Conservation (phyloP, 2,888 invertebrate genomes). For the Fragum sueziense region DNA sequence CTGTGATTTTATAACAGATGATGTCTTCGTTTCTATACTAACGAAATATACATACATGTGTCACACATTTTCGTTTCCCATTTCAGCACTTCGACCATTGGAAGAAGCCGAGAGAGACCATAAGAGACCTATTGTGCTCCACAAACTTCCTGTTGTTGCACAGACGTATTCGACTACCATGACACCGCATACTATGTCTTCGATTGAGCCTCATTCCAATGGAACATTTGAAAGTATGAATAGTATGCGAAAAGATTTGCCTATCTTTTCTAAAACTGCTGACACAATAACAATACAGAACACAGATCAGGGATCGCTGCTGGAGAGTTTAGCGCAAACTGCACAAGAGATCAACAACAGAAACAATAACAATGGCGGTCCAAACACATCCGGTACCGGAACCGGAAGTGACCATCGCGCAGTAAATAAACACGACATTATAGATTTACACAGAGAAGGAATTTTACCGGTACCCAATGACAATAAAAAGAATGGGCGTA, state of each 20-base stretch:
- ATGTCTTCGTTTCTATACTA: too few relatives aligned
- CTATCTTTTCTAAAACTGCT: background rate
- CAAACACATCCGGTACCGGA: background rate
- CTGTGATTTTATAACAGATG: too few relatives aligned
- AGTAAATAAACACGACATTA: conserved; percentile 31
- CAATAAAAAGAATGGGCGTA: background rate
- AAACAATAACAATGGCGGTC: background rate
- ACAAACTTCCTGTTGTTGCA: conserved; percentile 45
- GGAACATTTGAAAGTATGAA: conserved; percentile 1
- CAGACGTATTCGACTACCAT: background rate
- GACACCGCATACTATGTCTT: background rate
- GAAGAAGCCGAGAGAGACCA: conserved; percentile 53
- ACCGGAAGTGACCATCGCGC: conserved; percentile 5
- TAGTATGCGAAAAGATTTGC: conserved; percentile 4
- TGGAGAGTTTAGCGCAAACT: background rate
- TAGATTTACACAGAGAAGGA: conserved; percentile 44
- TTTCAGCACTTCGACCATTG: conserved; percentile 48
- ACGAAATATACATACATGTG: too few relatives aligned
- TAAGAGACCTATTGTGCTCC: conserved; percentile 29
- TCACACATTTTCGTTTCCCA: background rate
- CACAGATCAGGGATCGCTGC: background rate
- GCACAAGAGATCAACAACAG: background rate
- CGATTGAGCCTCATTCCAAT: background rate
- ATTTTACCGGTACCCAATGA: conserved; percentile 41
- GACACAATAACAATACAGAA: background rate